phyloP scores from a whole-genome alignment of 2,113 vertebrate species.

The Struthio camelus region DNA sequence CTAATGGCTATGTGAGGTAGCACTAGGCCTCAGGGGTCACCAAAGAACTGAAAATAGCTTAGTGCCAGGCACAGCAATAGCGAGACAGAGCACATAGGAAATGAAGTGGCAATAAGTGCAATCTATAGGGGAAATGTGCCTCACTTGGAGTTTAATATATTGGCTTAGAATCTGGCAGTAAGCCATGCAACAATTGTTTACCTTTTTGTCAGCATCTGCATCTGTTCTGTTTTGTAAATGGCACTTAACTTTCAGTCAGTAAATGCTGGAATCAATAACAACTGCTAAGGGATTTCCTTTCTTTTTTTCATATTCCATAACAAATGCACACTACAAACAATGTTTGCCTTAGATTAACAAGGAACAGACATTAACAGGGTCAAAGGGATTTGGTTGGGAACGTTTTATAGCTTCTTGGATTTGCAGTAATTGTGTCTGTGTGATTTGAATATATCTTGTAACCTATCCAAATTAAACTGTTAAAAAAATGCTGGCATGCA shows the following conservation, averaged over 20 bases:
- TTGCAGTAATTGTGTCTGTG: slow-evolving; percentile 77
- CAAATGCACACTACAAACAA: slow-evolving; percentile 73
- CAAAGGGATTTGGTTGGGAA: slow-evolving; percentile 80
- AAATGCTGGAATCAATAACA: slow-evolving; percentile 98
- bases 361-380: slow-evolving; percentile 78
- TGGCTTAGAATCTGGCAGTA: slow-evolving; percentile 91
- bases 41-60: slow-evolving; percentile 88
- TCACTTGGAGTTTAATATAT: slow-evolving; percentile 98
- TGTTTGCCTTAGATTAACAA: slow-evolving; percentile 85
- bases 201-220: slow-evolving; percentile 99
- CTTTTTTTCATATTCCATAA: slow-evolving; percentile 79
- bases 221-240: slow-evolving; percentile 99
- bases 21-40: slow-evolving; percentile 90
- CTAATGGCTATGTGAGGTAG: slow-evolving; percentile 92
- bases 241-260: slow-evolving; percentile 93
- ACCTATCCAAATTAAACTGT: slow-evolving; percentile 81
- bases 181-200: slow-evolving; percentile 99
- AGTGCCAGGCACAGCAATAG: slow-evolving; percentile 77
- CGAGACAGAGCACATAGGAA: slow-evolving; percentile 86
- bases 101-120: slow-evolving; percentile 99
- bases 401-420: slow-evolving; percentile 74
- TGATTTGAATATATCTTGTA: slow-evolving; percentile 78
- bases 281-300: slow-evolving; percentile 93
- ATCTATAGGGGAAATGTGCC: slow-evolving; percentile 97
- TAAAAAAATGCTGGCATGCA: slow-evolving; percentile 74